These are phyloP conservation scores for Melangyna quadrimaculata DNA, from an alignment of 2,888 invertebrate species.

Conservation along the genomic window DNA sequence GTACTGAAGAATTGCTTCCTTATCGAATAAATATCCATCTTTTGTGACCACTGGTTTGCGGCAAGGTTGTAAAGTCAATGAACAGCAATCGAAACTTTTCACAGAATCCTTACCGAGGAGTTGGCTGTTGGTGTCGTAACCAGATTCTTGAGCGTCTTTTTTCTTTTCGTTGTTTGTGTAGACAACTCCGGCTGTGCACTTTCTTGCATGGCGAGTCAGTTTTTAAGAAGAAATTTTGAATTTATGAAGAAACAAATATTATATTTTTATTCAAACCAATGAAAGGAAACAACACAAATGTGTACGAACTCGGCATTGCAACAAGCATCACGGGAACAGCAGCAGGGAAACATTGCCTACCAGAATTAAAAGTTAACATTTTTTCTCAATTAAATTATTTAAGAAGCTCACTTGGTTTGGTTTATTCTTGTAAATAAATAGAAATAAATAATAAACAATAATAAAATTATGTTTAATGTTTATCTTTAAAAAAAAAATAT, in stretches of 20 bases:
- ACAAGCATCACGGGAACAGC: too few species aligned
- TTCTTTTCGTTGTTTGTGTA: slow-evolving; percentile 99
- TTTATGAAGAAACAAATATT: neutral
- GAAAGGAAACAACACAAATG: neutral
- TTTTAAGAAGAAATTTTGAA: neutral
- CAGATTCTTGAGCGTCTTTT: slow-evolving; percentile 96
- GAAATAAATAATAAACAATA: too few species aligned
- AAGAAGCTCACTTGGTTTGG: too few species aligned
- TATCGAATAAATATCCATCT: slow-evolving; percentile 97
- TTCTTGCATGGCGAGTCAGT: slow-evolving; percentile 98
- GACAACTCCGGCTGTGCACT: slow-evolving; percentile 98
- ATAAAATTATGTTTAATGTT: too few species aligned
- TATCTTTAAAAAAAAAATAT: too few species aligned
- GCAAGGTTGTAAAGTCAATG: slow-evolving; percentile 97
- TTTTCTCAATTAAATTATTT: too few species aligned
- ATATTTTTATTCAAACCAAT: neutral
- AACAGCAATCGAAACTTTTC: slow-evolving; percentile 98
- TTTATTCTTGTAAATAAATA: too few species aligned
- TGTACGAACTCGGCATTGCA: too few species aligned
- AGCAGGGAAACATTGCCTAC: too few species aligned
- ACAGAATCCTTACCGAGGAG: slow-evolving; percentile 88
- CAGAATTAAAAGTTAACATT: too few species aligned
- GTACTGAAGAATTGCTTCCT: slow-evolving; percentile 97
- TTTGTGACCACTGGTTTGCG: slow-evolving; percentile 93
- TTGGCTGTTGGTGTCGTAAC: slow-evolving; percentile 93